phyloP scores from a whole-genome alignment of 2,888 invertebrate species.

The Brachypterus glaber region DNA sequence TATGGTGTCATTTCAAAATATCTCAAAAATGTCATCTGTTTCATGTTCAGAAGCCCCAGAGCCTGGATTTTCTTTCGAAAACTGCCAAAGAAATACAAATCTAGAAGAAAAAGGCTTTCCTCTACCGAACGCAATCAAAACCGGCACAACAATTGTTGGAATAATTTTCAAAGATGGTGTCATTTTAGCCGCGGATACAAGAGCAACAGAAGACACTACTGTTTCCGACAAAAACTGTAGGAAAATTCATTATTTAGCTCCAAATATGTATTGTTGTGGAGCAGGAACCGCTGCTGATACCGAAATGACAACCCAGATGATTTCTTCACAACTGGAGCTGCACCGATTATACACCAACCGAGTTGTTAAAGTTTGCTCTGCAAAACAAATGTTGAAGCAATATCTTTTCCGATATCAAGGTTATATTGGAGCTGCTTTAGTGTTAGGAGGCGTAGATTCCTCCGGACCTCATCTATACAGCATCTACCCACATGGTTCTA shows the following conservation, averaged over 20 bases:
- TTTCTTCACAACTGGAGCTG: slow-evolving; percentile 87
- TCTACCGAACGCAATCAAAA: slow-evolving; percentile 81
- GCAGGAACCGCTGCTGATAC: slow-evolving; percentile 99
- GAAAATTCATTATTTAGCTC: slow-evolving; percentile 85
- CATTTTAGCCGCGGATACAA: slow-evolving; percentile 94
- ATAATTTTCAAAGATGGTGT: slow-evolving; percentile 89
- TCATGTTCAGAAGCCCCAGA: slow-evolving; percentile 58
- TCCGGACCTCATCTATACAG: slow-evolving; percentile 85
- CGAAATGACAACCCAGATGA: slow-evolving; percentile 86
- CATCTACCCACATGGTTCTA: slow-evolving; percentile 93
- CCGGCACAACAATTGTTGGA: slow-evolving; percentile 97
- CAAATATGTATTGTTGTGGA: slow-evolving; percentile 92
- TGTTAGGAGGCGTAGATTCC: slow-evolving; percentile 90
- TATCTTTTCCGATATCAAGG: slow-evolving; percentile 92
- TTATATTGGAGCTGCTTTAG: slow-evolving; percentile 87
- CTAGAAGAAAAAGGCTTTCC: slow-evolving; percentile 69
- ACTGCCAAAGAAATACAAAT: slow-evolving; percentile 80
- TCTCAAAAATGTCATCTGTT: slow-evolving; percentile 53
- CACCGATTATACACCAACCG: slow-evolving; percentile 88
- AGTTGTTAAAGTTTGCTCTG: slow-evolving; percentile 81
- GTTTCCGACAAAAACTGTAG: slow-evolving; percentile 94
- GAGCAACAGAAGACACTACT: slow-evolving; percentile 91
- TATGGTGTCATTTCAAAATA: too few species aligned
- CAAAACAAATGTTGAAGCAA: slow-evolving; percentile 84
- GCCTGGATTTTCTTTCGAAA: slow-evolving; percentile 77